Conservation (phyloP, 1,140 invertebrate genomes). For the Myzus persicae region DNA sequence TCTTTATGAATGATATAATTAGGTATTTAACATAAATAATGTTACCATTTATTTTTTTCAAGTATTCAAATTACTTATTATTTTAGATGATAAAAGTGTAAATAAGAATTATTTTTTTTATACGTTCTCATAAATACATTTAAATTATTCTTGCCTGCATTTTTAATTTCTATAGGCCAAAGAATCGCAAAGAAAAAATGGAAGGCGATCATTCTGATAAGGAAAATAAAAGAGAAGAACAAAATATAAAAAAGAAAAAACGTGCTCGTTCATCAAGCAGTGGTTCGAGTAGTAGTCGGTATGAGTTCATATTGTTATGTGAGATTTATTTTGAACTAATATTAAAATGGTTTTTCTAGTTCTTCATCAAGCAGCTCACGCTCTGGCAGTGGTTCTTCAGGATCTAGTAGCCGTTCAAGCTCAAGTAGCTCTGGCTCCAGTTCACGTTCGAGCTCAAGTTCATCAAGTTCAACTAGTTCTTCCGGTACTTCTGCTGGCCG, state of each 20-base stretch:
- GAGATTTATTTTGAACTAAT: neutral
- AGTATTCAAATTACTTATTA: neutral
- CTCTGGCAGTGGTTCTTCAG: slow-evolving; percentile 76
- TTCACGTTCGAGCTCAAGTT: slow-evolving; percentile 71
- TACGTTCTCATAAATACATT: neutral
- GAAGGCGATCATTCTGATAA: slow-evolving; percentile 62
- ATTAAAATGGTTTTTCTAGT: slow-evolving; percentile 12
- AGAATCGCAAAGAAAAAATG: slow-evolving; percentile 55
- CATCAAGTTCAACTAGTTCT: slow-evolving; percentile 74
- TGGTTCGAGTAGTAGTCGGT: slow-evolving; percentile 58
- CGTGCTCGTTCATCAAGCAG: slow-evolving; percentile 60
- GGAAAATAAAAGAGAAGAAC: slow-evolving; percentile 62
- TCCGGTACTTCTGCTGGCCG: slow-evolving; percentile 70
- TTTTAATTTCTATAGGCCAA: slow-evolving; percentile 25
- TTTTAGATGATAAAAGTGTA: neutral
- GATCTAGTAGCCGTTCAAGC: slow-evolving; percentile 69
- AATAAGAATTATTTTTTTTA: neutral
- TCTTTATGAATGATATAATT: too few relatives aligned
- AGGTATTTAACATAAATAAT: neutral
- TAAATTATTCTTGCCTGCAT: neutral
- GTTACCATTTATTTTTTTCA: neutral
- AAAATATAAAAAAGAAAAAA: slow-evolving; percentile 62
- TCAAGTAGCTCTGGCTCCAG: slow-evolving; percentile 74
- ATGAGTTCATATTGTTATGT: slow-evolving; percentile 23
- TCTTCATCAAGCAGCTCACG: slow-evolving; percentile 64